Conservation (phyloP, 2,888 invertebrate genomes). For the Mesorhabditis belari region DNA sequence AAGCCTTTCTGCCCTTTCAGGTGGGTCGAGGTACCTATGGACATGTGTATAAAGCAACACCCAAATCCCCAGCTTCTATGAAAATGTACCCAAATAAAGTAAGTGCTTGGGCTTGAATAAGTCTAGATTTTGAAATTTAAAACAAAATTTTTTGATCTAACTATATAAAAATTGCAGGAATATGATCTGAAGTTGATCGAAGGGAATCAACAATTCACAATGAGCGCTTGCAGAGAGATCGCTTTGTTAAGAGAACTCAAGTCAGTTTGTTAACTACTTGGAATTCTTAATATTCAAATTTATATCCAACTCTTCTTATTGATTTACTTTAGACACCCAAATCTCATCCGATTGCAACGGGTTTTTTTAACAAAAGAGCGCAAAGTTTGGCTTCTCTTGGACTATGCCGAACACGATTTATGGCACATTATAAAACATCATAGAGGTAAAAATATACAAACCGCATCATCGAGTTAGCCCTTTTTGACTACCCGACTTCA, state of each 20-base stretch:
- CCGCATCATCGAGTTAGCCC: no score
- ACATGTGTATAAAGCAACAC: constrained; percentile 72
- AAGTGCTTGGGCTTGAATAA: no score
- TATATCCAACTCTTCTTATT: no score
- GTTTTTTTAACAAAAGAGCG: constrained; percentile 69
- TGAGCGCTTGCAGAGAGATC: constrained; percentile 94
- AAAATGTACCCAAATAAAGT: background rate
- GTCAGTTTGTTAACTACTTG: constrained; percentile 18
- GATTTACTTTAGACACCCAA: constrained; percentile 64
- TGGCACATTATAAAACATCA: constrained; percentile 99
- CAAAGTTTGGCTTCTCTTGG: constrained; percentile 81
- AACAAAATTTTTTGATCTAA: constrained; percentile 9
- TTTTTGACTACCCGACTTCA: no score
- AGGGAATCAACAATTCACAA: constrained; percentile 85
- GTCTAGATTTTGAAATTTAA: no score
- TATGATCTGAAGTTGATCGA: constrained; percentile 98
- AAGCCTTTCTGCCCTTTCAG: no score
- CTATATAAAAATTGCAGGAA: constrained; percentile 65
- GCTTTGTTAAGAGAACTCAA: constrained; percentile 85
- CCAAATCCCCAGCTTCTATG: constrained; percentile 12
- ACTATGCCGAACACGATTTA: constrained; percentile 96
- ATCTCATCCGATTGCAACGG: constrained; percentile 89
- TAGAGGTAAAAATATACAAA: no score
- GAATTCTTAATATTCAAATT: background rate
- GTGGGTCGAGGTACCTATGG: constrained; percentile 54